phyloP scores from a whole-genome alignment of 2,113 vertebrate species.

The Hyaena hyaena region DNA sequence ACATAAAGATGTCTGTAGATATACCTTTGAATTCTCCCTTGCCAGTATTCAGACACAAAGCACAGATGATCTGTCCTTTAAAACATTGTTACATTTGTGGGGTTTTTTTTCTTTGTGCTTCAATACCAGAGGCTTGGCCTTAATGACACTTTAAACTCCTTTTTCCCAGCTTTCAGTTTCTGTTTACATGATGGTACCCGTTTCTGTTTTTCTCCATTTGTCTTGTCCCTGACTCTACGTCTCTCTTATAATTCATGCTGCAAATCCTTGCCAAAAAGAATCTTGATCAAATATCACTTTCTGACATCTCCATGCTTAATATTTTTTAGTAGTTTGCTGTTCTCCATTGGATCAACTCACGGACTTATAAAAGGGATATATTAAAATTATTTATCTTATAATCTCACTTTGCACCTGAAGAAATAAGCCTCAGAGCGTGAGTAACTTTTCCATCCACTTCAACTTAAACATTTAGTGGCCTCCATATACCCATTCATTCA shows the following conservation, averaged over 20 bases:
- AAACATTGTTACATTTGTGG: background rate
- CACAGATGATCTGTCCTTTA: background rate
- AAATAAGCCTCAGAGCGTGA: background rate
- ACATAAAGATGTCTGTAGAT: background rate
- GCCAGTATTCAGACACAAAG: background rate
- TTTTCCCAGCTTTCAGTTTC: background rate
- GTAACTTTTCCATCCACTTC: background rate
- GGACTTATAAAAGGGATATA: background rate
- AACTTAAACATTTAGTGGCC: background rate
- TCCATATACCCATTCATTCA: background rate
- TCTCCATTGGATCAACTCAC: background rate
- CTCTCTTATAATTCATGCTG: background rate
- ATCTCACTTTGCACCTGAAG: background rate
- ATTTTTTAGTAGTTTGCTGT: background rate
- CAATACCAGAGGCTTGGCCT: rapidly evolving
- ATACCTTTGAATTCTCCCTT: background rate
- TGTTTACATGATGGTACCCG: background rate
- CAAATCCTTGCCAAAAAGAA: conserved; percentile 25
- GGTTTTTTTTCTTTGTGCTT: background rate
- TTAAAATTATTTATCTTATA: background rate
- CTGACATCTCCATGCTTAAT: background rate
- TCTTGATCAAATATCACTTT: background rate
- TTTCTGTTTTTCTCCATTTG: background rate
- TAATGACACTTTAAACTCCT: background rate
- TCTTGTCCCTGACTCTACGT: background rate